phyloP scores from a whole-genome alignment of 2,797 vertebrate genomes.

The Tympanoctomys barrerae region DNA sequence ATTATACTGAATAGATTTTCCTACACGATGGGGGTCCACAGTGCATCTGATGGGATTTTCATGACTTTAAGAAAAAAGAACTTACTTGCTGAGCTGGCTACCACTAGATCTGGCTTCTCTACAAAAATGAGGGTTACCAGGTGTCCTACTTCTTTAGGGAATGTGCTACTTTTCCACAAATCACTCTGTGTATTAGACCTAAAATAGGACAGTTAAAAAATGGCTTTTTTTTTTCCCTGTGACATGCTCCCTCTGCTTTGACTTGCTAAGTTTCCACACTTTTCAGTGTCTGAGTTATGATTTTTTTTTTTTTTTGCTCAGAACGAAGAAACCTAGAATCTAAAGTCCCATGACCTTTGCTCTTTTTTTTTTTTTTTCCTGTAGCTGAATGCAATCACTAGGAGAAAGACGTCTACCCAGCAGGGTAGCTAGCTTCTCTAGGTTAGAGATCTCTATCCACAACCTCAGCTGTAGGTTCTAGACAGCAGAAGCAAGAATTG shows the following conservation, averaged over 20 bases:
- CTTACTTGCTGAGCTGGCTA: constrained; percentile 37
- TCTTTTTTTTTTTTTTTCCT: not conserved
- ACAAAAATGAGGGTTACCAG: constrained; percentile 79
- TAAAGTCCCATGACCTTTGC: not conserved
- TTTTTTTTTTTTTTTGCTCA: not conserved
- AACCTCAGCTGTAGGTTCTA: not conserved
- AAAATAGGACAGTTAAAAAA: constrained; percentile 80
- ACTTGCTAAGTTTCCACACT: not conserved
- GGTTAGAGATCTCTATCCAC: not conserved
- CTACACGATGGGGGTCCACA: not conserved
- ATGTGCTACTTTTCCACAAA: constrained; percentile 83
- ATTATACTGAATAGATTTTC: constrained; percentile 18
- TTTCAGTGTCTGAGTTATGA: not conserved
- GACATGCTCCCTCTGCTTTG: constrained; percentile 38
- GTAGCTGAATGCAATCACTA: not conserved
- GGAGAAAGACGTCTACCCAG: not conserved
- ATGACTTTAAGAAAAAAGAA: constrained; percentile 51
- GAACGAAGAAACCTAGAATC: constrained; percentile 18
- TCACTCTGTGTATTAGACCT: constrained; percentile 56
- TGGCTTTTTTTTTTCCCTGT: constrained; percentile 63
- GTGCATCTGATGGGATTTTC: not conserved
- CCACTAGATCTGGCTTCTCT: constrained; percentile 51
- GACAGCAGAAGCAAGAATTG: not conserved
- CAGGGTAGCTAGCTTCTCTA: not conserved
- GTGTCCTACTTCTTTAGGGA: constrained; percentile 83